phyloP scores from a whole-genome alignment of 2,797 vertebrate genomes.

The Mus minutoides region DNA sequence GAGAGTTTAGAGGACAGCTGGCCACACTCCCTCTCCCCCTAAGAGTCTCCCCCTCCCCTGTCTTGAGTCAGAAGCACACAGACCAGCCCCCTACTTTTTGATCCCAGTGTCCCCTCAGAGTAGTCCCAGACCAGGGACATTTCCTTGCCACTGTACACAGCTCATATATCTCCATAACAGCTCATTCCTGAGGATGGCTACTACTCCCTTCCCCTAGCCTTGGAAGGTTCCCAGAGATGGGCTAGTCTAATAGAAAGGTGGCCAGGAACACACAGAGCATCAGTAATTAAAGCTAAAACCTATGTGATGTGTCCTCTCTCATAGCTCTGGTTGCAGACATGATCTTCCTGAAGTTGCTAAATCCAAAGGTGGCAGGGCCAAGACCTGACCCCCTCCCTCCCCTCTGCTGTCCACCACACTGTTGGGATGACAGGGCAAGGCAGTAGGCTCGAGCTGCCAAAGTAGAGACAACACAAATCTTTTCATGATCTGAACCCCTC shows the following conservation, averaged over 20 bases:
- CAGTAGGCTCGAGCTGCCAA: neutral
- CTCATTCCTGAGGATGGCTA: neutral
- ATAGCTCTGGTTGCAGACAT: neutral
- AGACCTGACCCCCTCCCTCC: neutral
- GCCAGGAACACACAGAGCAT: neutral
- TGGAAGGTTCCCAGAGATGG: neutral
- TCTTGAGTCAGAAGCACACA: neutral
- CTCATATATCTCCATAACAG: neutral
- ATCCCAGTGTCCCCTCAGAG: neutral
- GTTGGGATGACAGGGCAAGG: neutral
- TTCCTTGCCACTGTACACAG: neutral
- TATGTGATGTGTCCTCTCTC: fast-evolving
- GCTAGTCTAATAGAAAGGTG: neutral
- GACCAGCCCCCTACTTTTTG: neutral
- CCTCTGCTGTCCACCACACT: fast-evolving
- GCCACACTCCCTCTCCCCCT: fast-evolving
- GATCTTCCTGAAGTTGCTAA: neutral
- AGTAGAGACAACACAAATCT: neutral
- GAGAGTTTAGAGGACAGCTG: neutral
- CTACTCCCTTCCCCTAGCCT: neutral
- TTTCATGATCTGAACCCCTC: fast-evolving
- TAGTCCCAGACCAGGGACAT: neutral
- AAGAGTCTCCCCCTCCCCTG: neutral
- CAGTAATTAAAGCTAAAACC: neutral
- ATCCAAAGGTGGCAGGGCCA: neutral